Evolutionary conservation across 2,888 invertebrate species (phyloP).

Genomic region (Aplocera efformata): DNA sequence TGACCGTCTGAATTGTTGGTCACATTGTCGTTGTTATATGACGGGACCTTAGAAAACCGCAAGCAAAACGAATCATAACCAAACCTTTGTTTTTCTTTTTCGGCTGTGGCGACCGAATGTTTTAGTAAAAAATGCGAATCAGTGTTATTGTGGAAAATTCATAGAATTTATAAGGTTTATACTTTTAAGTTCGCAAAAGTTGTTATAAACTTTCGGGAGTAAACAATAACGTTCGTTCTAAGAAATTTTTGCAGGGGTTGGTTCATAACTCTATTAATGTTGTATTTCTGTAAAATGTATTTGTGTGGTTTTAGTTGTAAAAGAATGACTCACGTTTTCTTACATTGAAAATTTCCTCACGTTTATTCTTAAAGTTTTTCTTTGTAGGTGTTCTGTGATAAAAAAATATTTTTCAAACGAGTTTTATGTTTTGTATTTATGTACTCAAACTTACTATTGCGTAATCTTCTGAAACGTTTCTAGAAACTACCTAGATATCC

Average conservation of each 20-base stretch:
- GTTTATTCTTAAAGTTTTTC: no score
- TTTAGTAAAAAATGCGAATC: no score
- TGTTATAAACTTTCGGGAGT: slow-evolving; percentile 17
- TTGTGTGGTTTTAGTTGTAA: slow-evolving; percentile 5
- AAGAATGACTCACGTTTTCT: no score
- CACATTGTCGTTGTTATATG: slow-evolving; percentile 54
- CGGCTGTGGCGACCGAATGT: slow-evolving; percentile 25
- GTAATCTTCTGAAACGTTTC: no score
- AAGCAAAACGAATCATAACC: slow-evolving; percentile 69
- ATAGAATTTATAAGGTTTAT: slow-evolving; percentile 24
- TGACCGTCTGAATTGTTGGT: no score
- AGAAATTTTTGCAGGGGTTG: slow-evolving; percentile 1
- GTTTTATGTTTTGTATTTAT: no score
- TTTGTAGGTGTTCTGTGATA: no score
- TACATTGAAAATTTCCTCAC: no score
- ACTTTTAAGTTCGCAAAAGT: slow-evolving; percentile 16
- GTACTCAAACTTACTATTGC: no score
- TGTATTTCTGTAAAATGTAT: slow-evolving; percentile 1
- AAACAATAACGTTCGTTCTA: slow-evolving; percentile 11
- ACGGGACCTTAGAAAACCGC: slow-evolving; percentile 57
- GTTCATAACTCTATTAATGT: slow-evolving; percentile 1
- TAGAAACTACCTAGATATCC: no score
- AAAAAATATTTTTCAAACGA: no score
- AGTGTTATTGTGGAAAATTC: not conserved
- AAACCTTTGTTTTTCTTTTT: slow-evolving; percentile 45